Evolutionary conservation across 1,140 invertebrate species (phyloP).

Genomic region (Anadara kagoshimensis): DNA sequence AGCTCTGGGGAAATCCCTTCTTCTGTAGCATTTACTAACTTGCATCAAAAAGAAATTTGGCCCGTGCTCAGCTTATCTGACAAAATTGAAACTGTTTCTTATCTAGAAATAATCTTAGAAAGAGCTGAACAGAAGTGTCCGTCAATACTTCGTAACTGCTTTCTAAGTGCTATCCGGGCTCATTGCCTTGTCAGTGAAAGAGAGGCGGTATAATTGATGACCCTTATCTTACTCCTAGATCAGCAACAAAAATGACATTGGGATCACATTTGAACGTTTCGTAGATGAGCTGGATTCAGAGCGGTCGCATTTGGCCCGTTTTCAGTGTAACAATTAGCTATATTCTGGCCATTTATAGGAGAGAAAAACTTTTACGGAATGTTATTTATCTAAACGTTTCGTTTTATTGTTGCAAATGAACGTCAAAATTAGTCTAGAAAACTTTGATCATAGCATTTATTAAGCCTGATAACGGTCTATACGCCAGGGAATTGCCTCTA

Average conservation of each 20-base stretch:
- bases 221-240: constrained; percentile 28
- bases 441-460: too few relatives aligned
- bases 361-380: constrained; percentile 24
- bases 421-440: neutral
- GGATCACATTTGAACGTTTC: constrained; percentile 26
- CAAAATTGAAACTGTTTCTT: constrained; percentile 36
- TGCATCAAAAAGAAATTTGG: constrained; percentile 39
- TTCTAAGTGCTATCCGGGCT: constrained; percentile 33
- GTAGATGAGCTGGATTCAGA: constrained; percentile 22
- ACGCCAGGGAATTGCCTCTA: too few relatives aligned
- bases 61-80: constrained; percentile 31
- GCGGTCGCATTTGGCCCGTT: constrained; percentile 31
- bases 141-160: constrained; percentile 37
- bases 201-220: constrained; percentile 32
- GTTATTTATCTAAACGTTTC: constrained; percentile 9
- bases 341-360: constrained; percentile 28
- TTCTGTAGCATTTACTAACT: constrained; percentile 30
- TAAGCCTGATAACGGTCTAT: too few relatives aligned
- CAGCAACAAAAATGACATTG: constrained; percentile 33
- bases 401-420: constrained; percentile 1
- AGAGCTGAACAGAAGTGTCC: constrained; percentile 36
- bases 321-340: constrained; percentile 39
- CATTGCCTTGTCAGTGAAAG: constrained; percentile 27
- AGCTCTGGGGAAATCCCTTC: constrained; percentile 17
- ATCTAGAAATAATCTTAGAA: constrained; percentile 32